Percentiles rank a stretch among this genome's conserved stretches.
Conservation (phyloP, 2,113 vertebrate genomes). For the Ammodytes marinus region DNA sequence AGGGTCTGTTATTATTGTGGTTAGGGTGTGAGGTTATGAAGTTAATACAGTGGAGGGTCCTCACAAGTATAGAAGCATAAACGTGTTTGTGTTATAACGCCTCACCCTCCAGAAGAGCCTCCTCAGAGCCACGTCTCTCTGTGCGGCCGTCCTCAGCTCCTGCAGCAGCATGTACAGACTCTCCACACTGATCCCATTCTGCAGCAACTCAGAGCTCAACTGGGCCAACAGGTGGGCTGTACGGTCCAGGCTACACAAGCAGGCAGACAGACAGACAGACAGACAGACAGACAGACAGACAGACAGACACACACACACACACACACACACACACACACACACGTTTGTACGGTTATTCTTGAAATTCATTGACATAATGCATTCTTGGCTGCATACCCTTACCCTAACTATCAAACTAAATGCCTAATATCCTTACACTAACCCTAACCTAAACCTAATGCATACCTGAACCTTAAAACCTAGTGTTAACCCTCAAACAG, state of each 20-base stretch:
- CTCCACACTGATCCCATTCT: slow-evolving; percentile 73
- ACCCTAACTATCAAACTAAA: too few relatives aligned
- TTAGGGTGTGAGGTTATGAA: neutral
- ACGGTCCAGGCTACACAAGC: slow-evolving; percentile 73
- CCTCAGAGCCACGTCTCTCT: slow-evolving; percentile 63
- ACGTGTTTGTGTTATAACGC: neutral
- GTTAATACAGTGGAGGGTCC: neutral
- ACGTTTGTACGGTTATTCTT: neutral
- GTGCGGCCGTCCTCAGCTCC: slow-evolving; percentile 77
- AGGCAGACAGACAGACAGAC: too few relatives aligned
- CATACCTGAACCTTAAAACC: too few relatives aligned
- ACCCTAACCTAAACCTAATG: too few relatives aligned
- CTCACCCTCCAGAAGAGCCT: slow-evolving; percentile 86
- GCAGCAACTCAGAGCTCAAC: slow-evolving; percentile 80
- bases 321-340: slow-evolving; percentile 12
- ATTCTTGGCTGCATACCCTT: too few relatives aligned
- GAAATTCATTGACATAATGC: too few relatives aligned
- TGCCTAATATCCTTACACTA: too few relatives aligned
- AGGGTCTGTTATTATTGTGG: too few relatives aligned
- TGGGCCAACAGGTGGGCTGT: slow-evolving; percentile 79
- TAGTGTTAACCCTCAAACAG: too few relatives aligned
- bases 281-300: too few relatives aligned
- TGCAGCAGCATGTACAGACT: slow-evolving; percentile 79
- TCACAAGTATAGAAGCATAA: neutral
- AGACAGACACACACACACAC: neutral